These are phyloP conservation scores for Turnix velox DNA, from an alignment of 2,113 vertebrate species.

Conservation along the genomic window DNA sequence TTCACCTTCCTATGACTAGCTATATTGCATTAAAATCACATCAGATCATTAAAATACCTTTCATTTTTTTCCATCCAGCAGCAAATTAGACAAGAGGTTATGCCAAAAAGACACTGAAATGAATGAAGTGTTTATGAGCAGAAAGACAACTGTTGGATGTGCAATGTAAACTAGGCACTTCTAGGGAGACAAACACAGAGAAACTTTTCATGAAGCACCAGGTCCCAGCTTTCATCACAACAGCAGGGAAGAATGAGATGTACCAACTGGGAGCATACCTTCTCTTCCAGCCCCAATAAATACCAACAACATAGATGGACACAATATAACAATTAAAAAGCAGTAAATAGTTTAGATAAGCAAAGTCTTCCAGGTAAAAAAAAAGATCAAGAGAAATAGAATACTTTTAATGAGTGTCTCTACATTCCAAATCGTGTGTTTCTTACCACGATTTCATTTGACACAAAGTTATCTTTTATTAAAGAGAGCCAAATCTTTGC, in stretches of 20 bases:
- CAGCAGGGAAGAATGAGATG: not conserved
- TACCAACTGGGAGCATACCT: not conserved
- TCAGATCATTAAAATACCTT: not conserved
- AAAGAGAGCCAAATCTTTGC: not conserved
- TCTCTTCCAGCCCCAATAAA: not conserved
- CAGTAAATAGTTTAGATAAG: slow-evolving; percentile 23
- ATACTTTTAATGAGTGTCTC: not conserved
- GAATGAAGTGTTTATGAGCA: slow-evolving; percentile 44
- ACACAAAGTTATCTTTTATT: not conserved
- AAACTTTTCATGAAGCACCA: not conserved
- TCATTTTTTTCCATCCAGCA: slow-evolving; percentile 5
- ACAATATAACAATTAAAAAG: not conserved
- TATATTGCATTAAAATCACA: not conserved
- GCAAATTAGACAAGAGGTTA: not conserved
- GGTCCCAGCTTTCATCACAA: not conserved
- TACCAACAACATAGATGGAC: not conserved
- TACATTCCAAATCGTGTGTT: not conserved
- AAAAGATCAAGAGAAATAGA: not conserved
- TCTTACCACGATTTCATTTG: not conserved
- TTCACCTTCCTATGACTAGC: not conserved
- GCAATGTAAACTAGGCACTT: slow-evolving; percentile 5
- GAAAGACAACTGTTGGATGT: slow-evolving; percentile 15
- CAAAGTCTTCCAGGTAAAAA: not conserved
- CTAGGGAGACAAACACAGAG: slow-evolving; percentile 1
- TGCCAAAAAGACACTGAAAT: not conserved